Base-by-base conservation (phyloP, 2,797 vertebrate genomes). In the Tiaroga cobitis region DNA sequence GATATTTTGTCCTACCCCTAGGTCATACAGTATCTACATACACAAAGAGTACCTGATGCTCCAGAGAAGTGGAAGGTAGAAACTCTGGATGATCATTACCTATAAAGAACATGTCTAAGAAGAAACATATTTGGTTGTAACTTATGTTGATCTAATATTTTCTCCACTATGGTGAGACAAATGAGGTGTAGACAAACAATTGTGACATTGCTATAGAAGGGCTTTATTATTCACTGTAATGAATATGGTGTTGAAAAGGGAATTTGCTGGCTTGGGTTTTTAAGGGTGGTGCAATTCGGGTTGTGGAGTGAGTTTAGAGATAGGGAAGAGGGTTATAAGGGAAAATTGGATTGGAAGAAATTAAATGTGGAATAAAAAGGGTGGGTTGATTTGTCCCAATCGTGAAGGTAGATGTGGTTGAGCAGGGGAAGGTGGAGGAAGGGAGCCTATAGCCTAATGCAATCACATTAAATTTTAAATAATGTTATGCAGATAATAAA, bases 401-500 rank as follows among this genome's bases (percentile, higher is more conserved):
- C 56, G 26, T 79, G 49, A 34, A 83, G 34, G 39, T 59, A 78
- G 79, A 69, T 67, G 65, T 56, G 34, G 56, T 76, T 72, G 67
- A 67, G 32, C 15, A 80, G 18, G 13, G 37, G 34, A 6, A 69
- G 34, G 89, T 91, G 82, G 90, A 90, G 91, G 90, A 87, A 92
- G 89, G 90, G 85, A 90, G 59, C 90, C 91, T 92, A 92, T 94
- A 92, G 90, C 93, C 92, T 94, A 94, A 93, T 94, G 93, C 93
- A 92, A 94, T 94, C 95, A 94, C 93, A 93, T 94, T 94, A 92
- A 91, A 92, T 94, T 94, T 95, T 95, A 94, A 95, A 95, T 93
- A 95, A 94, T 91, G 90, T 92, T 95, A 95, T 95, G 94, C 94
- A 95, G 94, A 95, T 94, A 91, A 93, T 93, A 94, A 94, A 95